Percentiles rank a stretch among this genome's conserved stretches.
phyloP scores from a whole-genome alignment of 1,140 invertebrate species.

The Triops longicaudatus region DNA sequence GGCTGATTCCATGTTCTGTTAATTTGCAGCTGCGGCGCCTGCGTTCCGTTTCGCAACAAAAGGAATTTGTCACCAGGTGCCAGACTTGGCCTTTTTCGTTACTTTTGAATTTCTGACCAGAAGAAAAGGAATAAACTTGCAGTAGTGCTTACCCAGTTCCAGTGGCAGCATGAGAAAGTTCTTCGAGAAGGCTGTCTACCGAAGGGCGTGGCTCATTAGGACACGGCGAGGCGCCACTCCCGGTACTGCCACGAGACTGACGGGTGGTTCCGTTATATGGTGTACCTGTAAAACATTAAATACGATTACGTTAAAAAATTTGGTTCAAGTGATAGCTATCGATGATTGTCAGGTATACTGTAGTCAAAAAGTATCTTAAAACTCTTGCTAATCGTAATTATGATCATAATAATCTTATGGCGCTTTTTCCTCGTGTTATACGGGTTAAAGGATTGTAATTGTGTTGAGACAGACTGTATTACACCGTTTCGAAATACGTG shows the following conservation, averaged over 20 bases:
- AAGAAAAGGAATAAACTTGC: conserved; percentile 28
- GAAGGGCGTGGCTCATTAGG: conserved; percentile 50
- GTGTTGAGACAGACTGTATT: no score
- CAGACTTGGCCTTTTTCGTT: not conserved
- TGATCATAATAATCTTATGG: no score
- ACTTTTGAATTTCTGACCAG: not conserved
- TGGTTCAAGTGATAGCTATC: no score
- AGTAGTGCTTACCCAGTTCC: conserved; percentile 55
- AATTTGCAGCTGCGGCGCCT: not conserved
- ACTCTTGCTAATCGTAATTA: no score
- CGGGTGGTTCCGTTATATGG: conserved; percentile 33
- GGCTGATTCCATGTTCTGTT: not conserved
- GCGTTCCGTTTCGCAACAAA: not conserved
- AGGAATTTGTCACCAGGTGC: not conserved
- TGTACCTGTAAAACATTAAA: conserved; percentile 29
- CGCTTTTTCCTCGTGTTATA: no score
- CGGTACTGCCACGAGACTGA: conserved; percentile 31
- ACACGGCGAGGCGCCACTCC: conserved; percentile 48
- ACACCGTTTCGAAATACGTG: no score
- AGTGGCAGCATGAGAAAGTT: conserved; percentile 58
- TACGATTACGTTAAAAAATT: not conserved
- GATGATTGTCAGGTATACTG: no score
- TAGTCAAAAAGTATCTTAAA: no score
- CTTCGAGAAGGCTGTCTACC: conserved; percentile 78
- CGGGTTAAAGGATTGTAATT: no score